Percentiles rank a stretch among this genome's conserved stretches.
Evolutionary conservation across 2,888 invertebrate species (phyloP).

Genomic region (Pandemis cinnamomeana): DNA sequence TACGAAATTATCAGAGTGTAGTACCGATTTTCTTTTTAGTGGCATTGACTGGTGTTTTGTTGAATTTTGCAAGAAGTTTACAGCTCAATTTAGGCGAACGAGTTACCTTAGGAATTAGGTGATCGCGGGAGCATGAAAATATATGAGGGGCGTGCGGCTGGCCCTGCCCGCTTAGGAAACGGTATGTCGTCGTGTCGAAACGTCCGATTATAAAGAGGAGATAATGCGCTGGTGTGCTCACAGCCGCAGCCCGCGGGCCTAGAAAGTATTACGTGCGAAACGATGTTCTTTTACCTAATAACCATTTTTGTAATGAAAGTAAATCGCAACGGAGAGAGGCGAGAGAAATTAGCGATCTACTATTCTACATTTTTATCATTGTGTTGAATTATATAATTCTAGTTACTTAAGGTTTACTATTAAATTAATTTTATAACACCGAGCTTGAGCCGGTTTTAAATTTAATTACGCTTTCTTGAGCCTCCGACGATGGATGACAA

Average conservation of each 20-base stretch:
- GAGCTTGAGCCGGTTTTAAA: constrained; percentile 14
- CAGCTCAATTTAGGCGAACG: constrained; percentile 61
- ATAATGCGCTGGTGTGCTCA: constrained; percentile 36
- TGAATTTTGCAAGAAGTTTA: constrained; percentile 60
- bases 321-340: constrained; percentile 42
- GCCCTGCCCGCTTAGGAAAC: constrained; percentile 54
- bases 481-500: constrained; percentile 13
- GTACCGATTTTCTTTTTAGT: constrained; percentile 63
- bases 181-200: constrained; percentile 49
- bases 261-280: constrained; percentile 50
- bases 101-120: constrained; percentile 56
- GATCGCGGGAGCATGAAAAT: constrained; percentile 71
- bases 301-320: constrained; percentile 41
- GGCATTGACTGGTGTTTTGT: constrained; percentile 69
- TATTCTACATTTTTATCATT: constrained; percentile 23
- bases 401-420: constrained; percentile 29
- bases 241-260: constrained; percentile 37
- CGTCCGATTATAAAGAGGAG: constrained; percentile 49
- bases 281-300: constrained; percentile 41
- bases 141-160: constrained; percentile 56
- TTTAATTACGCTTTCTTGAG: constrained; percentile 20
- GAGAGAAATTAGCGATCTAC: constrained; percentile 42
- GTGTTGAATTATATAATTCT: constrained; percentile 10
- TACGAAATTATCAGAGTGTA: constrained; percentile 64
- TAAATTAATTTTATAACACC: constrained; percentile 37